Evolutionary conservation across 2,888 invertebrate species (phyloP), one percentile per base, ranked within the genome.

Genomic region (Conistra vaccinii): DNA sequence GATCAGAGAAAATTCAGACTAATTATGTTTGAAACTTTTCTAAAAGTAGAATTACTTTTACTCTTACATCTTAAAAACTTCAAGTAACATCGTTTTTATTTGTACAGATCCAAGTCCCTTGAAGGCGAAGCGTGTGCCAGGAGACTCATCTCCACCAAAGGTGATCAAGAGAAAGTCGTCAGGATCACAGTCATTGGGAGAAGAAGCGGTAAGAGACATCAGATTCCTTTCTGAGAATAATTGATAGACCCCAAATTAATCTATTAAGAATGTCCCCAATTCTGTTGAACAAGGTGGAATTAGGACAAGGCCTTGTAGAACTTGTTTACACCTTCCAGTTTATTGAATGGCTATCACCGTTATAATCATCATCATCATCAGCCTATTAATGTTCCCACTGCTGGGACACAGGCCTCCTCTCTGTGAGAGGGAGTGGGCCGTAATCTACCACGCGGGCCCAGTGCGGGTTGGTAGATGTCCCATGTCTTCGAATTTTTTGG

Each of bases 141-240:
- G 95, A 6, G 96, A 95, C 20, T 80, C 86, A 12, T 83, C 88
- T 10, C 96, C 97, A 14, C 96, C 97, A 1, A 96, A 96, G 74
- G 96, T 97, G 1, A 93, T 97, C 70, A 97, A 97, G 91, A 93
- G 94, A 80, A 96, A 95, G 80, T 81, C 94, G 0, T 86, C 92
- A 0, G 89, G 86, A 3, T 87, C 92, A 3, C 87, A 92, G 0
- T 29, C 87, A 1, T 53, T 90, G 10, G 77, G 85, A n/a, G 93
- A 92, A 20, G 91, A 91, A 51, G 87, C 90, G 90, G 95, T 95
- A 84, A 85, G 67, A 51, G 9, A n/a, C 5, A 7, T 35, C 0
- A 17, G 1, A 32, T 48, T 51, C 10, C 1, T 60, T 57, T 73
- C 12, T 20, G 17, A 12, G 1, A 39, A 3, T 48, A 32, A 3